Percentiles rank a stretch among this genome's conserved stretches.
These are phyloP conservation scores for Spilogale gracilis DNA, from an alignment of 2,113 vertebrate species.

Conservation along the genomic window DNA sequence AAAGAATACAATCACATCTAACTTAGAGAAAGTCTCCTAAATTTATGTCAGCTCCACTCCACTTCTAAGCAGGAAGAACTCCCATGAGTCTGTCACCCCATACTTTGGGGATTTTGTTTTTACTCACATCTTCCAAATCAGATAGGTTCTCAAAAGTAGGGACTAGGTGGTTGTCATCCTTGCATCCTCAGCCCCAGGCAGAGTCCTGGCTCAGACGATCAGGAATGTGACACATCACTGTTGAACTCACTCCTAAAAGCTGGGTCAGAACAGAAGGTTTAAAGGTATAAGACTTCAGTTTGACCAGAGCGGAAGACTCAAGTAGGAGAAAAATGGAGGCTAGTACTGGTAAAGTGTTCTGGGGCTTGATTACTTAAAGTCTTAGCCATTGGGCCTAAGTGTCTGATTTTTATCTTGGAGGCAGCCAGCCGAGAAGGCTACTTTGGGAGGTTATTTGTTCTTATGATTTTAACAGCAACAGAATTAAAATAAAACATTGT, in stretches of 20 bases:
- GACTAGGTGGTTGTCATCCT: neutral
- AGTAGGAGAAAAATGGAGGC: neutral
- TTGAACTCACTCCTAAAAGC: neutral
- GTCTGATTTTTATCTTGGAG: conserved; percentile 12
- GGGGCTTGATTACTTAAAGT: neutral
- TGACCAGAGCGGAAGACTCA: neutral
- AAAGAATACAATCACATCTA: neutral
- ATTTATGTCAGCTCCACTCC: neutral
- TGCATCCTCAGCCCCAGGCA: neutral
- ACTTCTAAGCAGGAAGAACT: neutral
- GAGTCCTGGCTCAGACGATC: neutral
- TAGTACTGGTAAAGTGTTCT: neutral
- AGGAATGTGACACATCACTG: neutral
- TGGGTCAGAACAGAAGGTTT: neutral
- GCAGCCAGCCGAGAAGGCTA: neutral
- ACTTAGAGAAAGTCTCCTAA: neutral
- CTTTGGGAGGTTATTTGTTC: conserved; percentile 33
- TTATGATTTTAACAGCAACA: conserved; percentile 7
- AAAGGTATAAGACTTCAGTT: neutral
- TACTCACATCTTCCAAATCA: neutral
- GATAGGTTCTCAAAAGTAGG: neutral
- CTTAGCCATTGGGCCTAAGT: neutral
- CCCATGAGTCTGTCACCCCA: neutral
- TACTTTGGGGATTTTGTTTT: neutral
- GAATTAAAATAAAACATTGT: neutral